Base-by-base conservation (phyloP, 2,113 vertebrate genomes). In the Lethenteron camtschaticum region DNA sequence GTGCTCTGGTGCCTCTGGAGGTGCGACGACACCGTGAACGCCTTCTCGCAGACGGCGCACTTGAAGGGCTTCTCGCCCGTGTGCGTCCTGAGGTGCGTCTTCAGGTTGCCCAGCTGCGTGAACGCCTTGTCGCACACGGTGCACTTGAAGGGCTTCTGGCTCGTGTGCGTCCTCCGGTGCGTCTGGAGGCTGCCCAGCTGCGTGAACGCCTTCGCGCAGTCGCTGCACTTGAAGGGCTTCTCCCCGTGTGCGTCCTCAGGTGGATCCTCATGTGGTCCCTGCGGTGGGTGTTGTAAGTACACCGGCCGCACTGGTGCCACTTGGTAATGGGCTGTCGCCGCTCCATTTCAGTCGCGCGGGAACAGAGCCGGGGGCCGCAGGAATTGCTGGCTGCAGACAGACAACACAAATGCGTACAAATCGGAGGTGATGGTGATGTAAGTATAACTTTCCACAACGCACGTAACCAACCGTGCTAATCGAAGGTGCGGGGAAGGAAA, bases 111-210 rank as follows among this genome's bases (percentile, higher is more conserved):
- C 16, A 14, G 13, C 13, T 63, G 16, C 59, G 13, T 24, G 24
- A 66, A 66, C 24, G 63, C 24, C 24, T 66, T 66, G n/a, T 66
- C 63, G 24, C 63, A 66, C 24, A 66, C 24, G n/a, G 63, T n/a
- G 3, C 63, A 66, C 63, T 66, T 66, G 63, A 66, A 66, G 12
- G 70, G 70, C 70, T 58, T 57, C 57, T 71, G 57, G n/a, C 70
- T 58, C 4, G 58, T 60, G 70, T 71, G 70, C 10, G 55, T 16
- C 9, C 70, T 12, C 10, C 56, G 57, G 58, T 71, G 70, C 55
- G 57, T 12, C 41, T 58, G 10, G 57, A 71, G 57, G 18, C 16
- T 20, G 13, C 56, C 24, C 10, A 55, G 63, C 57, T 71, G 57
- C 11, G 57, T 59, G 55, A 71, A 71, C 59, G 57, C 12, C 55